Conservation (phyloP, 2,888 invertebrate species). For the Sipha maydis region DNA sequence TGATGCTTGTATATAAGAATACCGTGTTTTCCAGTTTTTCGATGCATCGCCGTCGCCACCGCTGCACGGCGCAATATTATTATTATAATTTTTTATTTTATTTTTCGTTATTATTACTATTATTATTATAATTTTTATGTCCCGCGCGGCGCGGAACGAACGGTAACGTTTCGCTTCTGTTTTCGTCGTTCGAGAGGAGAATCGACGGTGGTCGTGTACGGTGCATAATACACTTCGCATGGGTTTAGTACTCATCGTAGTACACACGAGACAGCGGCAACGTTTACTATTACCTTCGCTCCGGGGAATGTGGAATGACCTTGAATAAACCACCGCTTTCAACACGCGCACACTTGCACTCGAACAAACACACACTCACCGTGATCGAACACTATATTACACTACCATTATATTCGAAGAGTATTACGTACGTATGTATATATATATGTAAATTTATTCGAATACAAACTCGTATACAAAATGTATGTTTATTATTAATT, state of each 20-base stretch:
- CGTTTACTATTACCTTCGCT: conserved; percentile 38
- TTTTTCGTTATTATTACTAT: neutral
- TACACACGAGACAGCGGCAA: neutral
- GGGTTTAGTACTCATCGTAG: neutral
- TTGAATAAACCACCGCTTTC: conserved; percentile 56
- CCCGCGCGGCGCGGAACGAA: neutral
- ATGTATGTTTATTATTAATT: too few species aligned
- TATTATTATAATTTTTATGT: neutral
- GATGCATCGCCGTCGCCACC: conserved; percentile 35
- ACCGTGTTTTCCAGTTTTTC: conserved; percentile 7
- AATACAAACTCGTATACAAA: too few species aligned
- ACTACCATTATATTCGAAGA: neutral
- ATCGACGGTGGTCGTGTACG: neutral
- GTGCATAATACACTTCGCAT: neutral
- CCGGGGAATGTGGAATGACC: conserved; percentile 60
- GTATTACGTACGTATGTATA: too few species aligned
- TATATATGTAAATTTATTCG: too few species aligned
- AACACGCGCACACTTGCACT: neutral
- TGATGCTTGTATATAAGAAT: neutral
- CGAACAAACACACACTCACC: neutral
- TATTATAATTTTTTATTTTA: neutral
- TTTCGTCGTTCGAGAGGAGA: neutral
- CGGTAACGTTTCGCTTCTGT: neutral
- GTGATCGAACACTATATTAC: neutral
- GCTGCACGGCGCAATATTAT: neutral